phyloP scores from a whole-genome alignment of 1,140 invertebrate species.

The Ostrea edulis region DNA sequence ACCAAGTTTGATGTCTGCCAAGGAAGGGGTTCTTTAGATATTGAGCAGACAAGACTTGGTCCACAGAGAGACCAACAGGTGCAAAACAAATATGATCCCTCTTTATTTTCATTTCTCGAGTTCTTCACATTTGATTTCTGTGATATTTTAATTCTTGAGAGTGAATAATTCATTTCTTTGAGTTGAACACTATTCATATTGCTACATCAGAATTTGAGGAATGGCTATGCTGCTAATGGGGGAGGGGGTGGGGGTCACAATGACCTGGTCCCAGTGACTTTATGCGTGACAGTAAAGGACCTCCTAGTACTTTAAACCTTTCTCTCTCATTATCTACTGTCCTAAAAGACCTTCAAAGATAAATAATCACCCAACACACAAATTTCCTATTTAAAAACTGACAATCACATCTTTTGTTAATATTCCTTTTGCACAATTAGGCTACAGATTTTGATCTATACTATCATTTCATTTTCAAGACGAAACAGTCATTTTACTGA shows the following conservation, averaged over 20 bases:
- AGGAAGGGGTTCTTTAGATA: no score
- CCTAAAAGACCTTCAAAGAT: background rate
- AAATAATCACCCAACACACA: background rate
- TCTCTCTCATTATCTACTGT: background rate
- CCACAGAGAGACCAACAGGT: no score
- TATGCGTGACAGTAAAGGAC: background rate
- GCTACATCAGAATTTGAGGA: no score
- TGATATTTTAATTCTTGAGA: no score
- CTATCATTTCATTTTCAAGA: background rate
- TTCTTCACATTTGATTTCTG: no score
- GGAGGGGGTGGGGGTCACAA: background rate
- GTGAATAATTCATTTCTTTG: no score
- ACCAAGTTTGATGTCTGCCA: no score
- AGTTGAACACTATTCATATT: no score
- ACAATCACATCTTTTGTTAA: slow-evolving; percentile 22
- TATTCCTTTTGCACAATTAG: background rate
- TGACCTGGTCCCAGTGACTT: background rate
- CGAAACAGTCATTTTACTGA: background rate
- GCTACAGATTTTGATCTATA: slow-evolving; percentile 14
- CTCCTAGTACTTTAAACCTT: slow-evolving; percentile 19
- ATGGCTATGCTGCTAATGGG: no score
- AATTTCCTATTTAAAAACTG: slow-evolving; percentile 5
- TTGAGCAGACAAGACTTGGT: no score
- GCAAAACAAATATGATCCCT: no score
- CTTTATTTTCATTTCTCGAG: no score